These are phyloP conservation scores for Bolinopsis microptera DNA, from an alignment of 37 sponge, comb jelly and placozoan species.

Conservation along the genomic window DNA sequence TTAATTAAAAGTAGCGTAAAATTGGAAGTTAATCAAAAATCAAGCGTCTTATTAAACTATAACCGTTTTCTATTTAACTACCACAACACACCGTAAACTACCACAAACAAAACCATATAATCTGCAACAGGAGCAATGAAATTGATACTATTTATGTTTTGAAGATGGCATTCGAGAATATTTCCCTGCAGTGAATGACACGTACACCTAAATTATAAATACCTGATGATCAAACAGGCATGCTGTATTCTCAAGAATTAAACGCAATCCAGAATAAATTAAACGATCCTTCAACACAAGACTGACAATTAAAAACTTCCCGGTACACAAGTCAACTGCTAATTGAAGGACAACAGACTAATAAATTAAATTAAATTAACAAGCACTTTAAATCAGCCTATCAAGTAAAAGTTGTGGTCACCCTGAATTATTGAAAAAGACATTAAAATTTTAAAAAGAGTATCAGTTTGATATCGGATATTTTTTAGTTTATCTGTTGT, in stretches of 20 bases:
- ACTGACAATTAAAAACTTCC: background rate
- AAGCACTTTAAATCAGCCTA: background rate
- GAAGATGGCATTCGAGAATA: no score
- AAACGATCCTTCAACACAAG: background rate
- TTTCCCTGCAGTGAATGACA: no score
- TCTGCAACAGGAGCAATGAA: no score
- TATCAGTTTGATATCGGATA: background rate
- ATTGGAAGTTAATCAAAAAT: no score
- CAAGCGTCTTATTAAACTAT: no score
- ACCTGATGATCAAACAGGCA: no score
- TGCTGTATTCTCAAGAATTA: background rate
- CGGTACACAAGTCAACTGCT: background rate
- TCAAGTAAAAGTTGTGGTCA: constrained; percentile 43
- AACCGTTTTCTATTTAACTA: no score
- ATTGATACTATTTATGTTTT: no score
- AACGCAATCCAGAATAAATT: background rate
- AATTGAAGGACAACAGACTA: background rate
- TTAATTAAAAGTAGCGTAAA: no score
- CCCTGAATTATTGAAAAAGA: background rate
- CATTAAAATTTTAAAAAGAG: background rate
- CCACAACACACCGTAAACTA: no score
- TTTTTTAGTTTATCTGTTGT: background rate
- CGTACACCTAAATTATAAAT: no score
- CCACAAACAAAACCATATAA: no score
- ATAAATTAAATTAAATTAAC: background rate